Evolutionary conservation across 2,888 invertebrate genomes (phyloP).

Genomic region (Dicranocentrus wangi): DNA sequence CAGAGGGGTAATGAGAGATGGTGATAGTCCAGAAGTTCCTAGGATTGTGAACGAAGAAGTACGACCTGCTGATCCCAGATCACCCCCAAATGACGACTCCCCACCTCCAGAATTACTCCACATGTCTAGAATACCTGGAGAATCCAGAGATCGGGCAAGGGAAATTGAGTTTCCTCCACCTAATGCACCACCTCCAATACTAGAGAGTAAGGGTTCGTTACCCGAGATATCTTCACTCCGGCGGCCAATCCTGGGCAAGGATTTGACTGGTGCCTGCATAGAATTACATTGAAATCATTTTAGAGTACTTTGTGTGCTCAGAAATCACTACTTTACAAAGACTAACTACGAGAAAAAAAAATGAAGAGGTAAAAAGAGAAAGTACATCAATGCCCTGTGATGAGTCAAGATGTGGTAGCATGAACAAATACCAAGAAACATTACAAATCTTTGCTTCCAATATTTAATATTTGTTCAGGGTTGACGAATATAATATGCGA

Average conservation of each 20-base stretch:
- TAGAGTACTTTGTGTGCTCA: too few relatives aligned
- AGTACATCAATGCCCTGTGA: slow-evolving; percentile 33
- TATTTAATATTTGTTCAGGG: too few relatives aligned
- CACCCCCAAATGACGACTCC: not conserved
- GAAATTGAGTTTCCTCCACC: slow-evolving; percentile 1
- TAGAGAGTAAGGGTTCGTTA: not conserved
- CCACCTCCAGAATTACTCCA: slow-evolving; percentile 17
- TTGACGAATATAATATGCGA: not conserved
- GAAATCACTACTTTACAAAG: too few relatives aligned
- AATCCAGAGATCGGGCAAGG: not conserved
- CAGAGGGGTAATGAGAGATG: slow-evolving; percentile 34
- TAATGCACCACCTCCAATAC: not conserved
- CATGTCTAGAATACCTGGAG: slow-evolving; percentile 23
- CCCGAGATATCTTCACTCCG: slow-evolving; percentile 43
- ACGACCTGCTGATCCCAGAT: not conserved
- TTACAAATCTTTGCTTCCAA: not conserved
- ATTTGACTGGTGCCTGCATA: slow-evolving; percentile 62
- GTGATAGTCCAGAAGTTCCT: not conserved
- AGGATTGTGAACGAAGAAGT: not conserved
- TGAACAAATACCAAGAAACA: not conserved
- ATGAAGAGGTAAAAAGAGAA: not conserved
- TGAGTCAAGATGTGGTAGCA: slow-evolving; percentile 10
- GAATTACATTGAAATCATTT: too few relatives aligned
- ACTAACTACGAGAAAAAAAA: not conserved
- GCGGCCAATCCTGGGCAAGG: slow-evolving; percentile 61